Evolutionary conservation across 2,797 vertebrate genomes (phyloP), one percentile per base, ranked within the genome.

Genomic region (Sebastes paucispinis): DNA sequence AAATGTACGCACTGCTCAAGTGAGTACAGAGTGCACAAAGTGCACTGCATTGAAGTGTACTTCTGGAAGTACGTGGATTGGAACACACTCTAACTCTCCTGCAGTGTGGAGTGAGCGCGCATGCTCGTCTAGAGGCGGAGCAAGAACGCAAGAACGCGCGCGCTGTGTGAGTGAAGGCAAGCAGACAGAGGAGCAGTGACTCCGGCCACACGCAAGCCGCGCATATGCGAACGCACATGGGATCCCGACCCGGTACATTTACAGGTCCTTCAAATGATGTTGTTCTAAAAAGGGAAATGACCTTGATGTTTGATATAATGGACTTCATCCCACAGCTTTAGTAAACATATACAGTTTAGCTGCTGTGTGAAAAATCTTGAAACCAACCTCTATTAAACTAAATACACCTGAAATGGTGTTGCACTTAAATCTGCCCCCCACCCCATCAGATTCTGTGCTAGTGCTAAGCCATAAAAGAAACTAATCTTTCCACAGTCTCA

Each of bases 131-230:
- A 39, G 36, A 39, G 36, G 36, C 4, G 36, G 36, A 39, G 36
- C 34, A 0, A 36, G 34, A 36, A 12, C 11, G 34, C 34, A 13
- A 36, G 34, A 13, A 13, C 36, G 36, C 12, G 36, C 0, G 4
- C 0, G 12, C 34, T 39, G 36, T 39, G 36, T 39, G 36, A 39
- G 36, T 39, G 36, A 39, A 39, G 12, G 12, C 34, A 36, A 13
- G 34, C 34, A 5, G 34, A 36, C 0, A 36, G 34, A 36, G 34
- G 12, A 36, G 12, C 34, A 36, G 34, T 13, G 0, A 13, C 12
- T 36, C 34, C 4, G 4, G 12, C 36, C 36, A 39, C 36, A 39
- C 4, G 12, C 12, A 13, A 39, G 36, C 12, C 4, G 12, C 36
- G 4, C 36, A 13, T 36, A 36, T 36, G 36, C 36, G 36, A 36